Base-by-base conservation (phyloP, 2,113 vertebrate genomes). In the Syngnathus floridae region DNA sequence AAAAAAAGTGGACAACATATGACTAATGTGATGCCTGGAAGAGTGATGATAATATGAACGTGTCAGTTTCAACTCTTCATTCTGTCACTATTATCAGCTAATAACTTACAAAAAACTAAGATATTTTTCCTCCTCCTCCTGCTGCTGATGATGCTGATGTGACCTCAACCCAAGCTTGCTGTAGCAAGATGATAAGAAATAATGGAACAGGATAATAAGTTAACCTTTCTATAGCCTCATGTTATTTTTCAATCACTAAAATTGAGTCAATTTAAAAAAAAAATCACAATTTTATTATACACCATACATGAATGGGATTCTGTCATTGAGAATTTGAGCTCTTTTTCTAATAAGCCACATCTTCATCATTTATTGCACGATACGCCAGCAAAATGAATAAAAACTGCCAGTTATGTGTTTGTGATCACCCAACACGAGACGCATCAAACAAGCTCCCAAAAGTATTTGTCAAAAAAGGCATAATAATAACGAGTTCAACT, bases 1-100 rank as follows among this genome's bases (percentile, higher is more conserved):
- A 31, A 26, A 76, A 77, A 81, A 68, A 67, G 67, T 19, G 67
- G 45, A 74, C 62, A 40, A 61, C 35, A 35, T 64, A 73, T 49
- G 48, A 49, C 19, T 49, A 8, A 49, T n/a, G 35, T 21, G 59
- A 68, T 9, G 6, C 7, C 14, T 14, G 45, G 63, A 69, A 59
- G 26, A 45, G 66, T 77, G 74, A 74, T 67, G 9, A 56, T 5
- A 17, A 17, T 57, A 13, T 57, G 35, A 57, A 56, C 31, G 35
- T 14, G 62, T 83, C 73, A 71, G 65, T 16, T 46, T 71, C 62
- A 7, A 1, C 51, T 66, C 62, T 55, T 67, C 72, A 68, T 69
- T 66, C 62, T 71, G 67, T 70, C 72, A 46, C 70, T 60, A 52
- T 51, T 73, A 35, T 67, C 17, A 38, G 67, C 61, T 70, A 62